A percentile compares a stretch with the other conserved stretches of the same genome.
Evolutionary conservation across 2,113 vertebrate genomes (phyloP).

Genomic region (Strigops habroptila): DNA sequence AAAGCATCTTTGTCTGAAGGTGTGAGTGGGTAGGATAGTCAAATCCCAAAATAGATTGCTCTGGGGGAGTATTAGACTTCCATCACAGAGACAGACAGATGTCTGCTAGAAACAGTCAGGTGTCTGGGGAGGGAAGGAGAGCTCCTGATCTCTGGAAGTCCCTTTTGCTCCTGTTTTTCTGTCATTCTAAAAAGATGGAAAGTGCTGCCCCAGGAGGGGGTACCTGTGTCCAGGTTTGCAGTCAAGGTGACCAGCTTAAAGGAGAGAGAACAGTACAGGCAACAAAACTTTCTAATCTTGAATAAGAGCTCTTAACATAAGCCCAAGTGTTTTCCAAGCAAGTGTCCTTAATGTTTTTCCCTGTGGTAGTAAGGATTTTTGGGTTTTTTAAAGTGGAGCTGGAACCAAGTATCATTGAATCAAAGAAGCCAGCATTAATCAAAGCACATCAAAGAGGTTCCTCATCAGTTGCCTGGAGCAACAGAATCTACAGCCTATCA

Average conservation of each 20-base stretch:
- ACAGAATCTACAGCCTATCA: neutral
- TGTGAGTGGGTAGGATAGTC: neutral
- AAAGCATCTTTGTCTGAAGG: neutral
- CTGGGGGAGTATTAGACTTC: neutral
- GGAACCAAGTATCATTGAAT: conserved; percentile 41
- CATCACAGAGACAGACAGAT: neutral
- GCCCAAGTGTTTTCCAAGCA: neutral
- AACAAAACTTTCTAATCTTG: neutral
- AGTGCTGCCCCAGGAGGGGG: neutral
- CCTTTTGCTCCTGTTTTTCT: neutral
- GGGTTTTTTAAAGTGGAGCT: neutral
- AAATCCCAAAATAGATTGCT: neutral
- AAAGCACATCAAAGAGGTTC: conserved; percentile 40
- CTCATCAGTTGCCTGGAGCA: conserved; percentile 53
- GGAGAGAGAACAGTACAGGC: neutral
- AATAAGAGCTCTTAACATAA: neutral
- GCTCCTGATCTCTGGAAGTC: neutral
- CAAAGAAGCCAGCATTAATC: conserved; percentile 49
- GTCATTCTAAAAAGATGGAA: neutral
- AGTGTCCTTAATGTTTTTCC: conserved; percentile 34
- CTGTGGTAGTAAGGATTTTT: neutral
- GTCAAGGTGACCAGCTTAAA: neutral
- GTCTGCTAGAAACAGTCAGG: neutral
- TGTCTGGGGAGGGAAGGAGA: neutral
- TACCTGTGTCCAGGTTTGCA: neutral